A percentile compares a stretch with the other conserved stretches of the same genome.
Evolutionary conservation across 2,888 invertebrate species (phyloP).

Genomic region (Arge pagana): DNA sequence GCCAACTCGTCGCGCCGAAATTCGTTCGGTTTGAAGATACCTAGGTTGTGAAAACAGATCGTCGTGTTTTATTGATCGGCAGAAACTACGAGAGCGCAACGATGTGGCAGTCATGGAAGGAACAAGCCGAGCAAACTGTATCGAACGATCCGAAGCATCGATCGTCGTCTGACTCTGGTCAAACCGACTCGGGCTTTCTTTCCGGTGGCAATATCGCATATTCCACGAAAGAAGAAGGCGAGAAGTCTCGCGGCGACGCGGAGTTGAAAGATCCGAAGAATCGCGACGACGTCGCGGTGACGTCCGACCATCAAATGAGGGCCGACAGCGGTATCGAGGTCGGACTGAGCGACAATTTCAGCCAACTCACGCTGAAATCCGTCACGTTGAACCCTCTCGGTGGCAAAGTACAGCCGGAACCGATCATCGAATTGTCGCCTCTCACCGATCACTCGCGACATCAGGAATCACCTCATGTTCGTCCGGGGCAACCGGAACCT

Average conservation of each 20-base stretch:
- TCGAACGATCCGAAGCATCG: conserved; percentile 31
- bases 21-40: too few relatives aligned
- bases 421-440: conserved; percentile 35
- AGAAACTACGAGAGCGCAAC: not conserved
- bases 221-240: too few relatives aligned
- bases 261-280: not conserved
- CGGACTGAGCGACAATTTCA: conserved; percentile 67
- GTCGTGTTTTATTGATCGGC: not conserved
- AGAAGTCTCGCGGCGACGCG: not conserved
- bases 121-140: conserved; percentile 34
- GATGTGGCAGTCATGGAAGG: conserved; percentile 9
- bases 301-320: conserved; percentile 57
- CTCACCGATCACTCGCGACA: conserved; percentile 26
- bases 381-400: conserved; percentile 48
- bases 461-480: too few relatives aligned
- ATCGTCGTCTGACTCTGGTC: conserved; percentile 35
- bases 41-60: too few relatives aligned
- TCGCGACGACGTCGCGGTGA: not conserved
- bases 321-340: conserved; percentile 69
- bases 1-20: too few relatives aligned
- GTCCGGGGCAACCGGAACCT: not conserved
- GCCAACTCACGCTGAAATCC: conserved; percentile 62
- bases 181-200: conserved; percentile 49
- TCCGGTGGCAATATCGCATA: conserved; percentile 38
- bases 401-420: conserved; percentile 38